A percentile compares a stretch with the other conserved stretches of the same genome.
phyloP scores from a whole-genome alignment of 1,140 invertebrate species.

The Listronotus bonariensis region DNA sequence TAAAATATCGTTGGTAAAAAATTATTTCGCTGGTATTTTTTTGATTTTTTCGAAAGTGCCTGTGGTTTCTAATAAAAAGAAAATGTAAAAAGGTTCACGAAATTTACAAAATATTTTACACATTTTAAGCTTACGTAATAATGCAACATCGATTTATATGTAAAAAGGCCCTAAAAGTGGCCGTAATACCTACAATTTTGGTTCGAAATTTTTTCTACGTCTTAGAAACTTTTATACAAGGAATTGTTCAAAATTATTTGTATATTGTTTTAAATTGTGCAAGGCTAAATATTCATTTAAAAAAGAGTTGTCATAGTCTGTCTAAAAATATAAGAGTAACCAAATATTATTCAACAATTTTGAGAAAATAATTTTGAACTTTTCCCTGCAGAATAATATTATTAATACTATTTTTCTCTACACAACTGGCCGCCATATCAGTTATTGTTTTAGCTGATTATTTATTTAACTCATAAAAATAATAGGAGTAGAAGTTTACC shows the following conservation, averaged over 20 bases:
- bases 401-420: constrained; percentile 30
- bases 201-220: constrained; percentile 20
- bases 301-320: too few species aligned
- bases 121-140: constrained; percentile 27
- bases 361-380: constrained; percentile 8
- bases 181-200: constrained; percentile 25
- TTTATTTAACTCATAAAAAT: constrained; percentile 22
- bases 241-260: constrained; percentile 15
- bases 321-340: too few species aligned
- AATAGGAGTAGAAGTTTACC: constrained; percentile 27
- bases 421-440: constrained; percentile 22
- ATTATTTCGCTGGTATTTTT: constrained; percentile 9
- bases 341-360: too few species aligned
- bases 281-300: too few species aligned
- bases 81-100: constrained; percentile 27
- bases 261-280: too few species aligned
- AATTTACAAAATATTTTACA: constrained; percentile 22
- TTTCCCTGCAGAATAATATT: constrained; percentile 13
- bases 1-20: constrained; percentile 7
- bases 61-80: not conserved
- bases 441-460: constrained; percentile 24
- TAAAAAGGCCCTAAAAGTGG: constrained; percentile 19
- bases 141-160: constrained; percentile 35
- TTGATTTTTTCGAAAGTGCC: not conserved
- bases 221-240: constrained; percentile 17